Evolutionary conservation across 2,797 vertebrate genomes (phyloP).

Genomic region (Urocyon cinereoargenteus): DNA sequence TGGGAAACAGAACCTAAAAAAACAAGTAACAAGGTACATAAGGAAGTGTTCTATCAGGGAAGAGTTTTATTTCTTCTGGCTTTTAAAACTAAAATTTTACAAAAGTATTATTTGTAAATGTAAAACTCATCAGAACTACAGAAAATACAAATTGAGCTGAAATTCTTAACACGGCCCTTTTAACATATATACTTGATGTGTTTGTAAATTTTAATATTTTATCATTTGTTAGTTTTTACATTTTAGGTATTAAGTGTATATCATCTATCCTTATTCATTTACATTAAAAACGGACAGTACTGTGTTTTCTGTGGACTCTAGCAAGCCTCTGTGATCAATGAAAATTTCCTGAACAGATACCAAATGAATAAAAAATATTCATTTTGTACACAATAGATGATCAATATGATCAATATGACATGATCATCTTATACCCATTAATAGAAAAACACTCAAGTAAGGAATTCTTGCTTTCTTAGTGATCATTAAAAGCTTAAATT

Average conservation of each 20-base stretch:
- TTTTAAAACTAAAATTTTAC: slow-evolving; percentile 41
- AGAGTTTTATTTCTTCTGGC: slow-evolving; percentile 12
- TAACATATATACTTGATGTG: not conserved
- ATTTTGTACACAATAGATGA: not conserved
- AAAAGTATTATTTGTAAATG: not conserved
- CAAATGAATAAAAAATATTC: slow-evolving; percentile 19
- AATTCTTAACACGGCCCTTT: slow-evolving; percentile 21
- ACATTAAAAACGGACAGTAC: not conserved
- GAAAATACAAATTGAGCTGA: not conserved
- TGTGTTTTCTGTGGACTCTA: slow-evolving; percentile 3
- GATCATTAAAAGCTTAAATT: not conserved
- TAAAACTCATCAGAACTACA: slow-evolving; percentile 36
- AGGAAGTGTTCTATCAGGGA: not conserved
- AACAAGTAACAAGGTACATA: not conserved
- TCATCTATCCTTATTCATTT: slow-evolving; percentile 8
- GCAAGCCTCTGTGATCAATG: not conserved
- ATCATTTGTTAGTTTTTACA: not conserved
- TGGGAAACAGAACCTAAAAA: not conserved
- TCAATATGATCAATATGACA: too few species aligned
- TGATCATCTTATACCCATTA: not conserved
- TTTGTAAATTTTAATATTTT: slow-evolving; percentile 14
- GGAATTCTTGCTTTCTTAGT: not conserved
- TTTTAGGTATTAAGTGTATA: slow-evolving; percentile 9
- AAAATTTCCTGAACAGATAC: slow-evolving; percentile 26
- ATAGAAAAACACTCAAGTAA: slow-evolving; percentile 12